phyloP scores from a whole-genome alignment of 1,140 invertebrate genomes.

The Formica selysi region DNA sequence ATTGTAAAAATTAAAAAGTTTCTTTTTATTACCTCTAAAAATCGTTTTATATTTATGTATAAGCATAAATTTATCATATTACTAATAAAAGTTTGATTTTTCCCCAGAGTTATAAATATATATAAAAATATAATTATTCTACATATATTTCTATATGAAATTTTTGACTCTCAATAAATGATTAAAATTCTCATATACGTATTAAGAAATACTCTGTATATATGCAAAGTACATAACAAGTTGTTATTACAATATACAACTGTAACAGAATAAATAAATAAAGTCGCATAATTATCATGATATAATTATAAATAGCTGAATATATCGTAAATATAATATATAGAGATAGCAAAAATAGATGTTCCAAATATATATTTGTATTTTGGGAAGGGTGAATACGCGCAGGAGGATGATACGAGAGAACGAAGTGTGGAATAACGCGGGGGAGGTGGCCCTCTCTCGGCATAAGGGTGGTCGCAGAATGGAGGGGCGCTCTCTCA shows the following conservation, averaged over 20 bases:
- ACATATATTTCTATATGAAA: background rate
- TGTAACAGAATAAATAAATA: background rate
- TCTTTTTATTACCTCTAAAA: too few species aligned
- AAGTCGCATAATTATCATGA: background rate
- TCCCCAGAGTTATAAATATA: background rate
- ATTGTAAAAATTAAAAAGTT: too few species aligned
- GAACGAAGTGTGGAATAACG: conserved; percentile 76
- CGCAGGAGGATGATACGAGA: conserved; percentile 73
- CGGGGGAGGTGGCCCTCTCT: conserved; percentile 68
- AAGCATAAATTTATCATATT: too few species aligned
- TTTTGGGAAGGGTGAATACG: conserved; percentile 70
- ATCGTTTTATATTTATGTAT: too few species aligned
- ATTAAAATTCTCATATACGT: background rate
- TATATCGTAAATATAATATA: conserved; percentile 46
- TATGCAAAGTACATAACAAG: background rate
- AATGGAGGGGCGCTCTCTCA: conserved; percentile 67
- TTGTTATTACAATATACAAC: background rate
- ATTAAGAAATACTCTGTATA: background rate
- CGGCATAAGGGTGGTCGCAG: conserved; percentile 73
- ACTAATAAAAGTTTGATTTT: too few species aligned
- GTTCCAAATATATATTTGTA: conserved; percentile 66
- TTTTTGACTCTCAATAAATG: background rate
- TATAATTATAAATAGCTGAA: conserved; percentile 9
- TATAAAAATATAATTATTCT: background rate
- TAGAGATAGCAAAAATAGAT: background rate